A percentile compares a stretch with the other conserved stretches of the same genome.
These are phyloP conservation scores for Takifugu bimaculatus DNA, from an alignment of 2,113 vertebrate genomes.

Conservation along the genomic window DNA sequence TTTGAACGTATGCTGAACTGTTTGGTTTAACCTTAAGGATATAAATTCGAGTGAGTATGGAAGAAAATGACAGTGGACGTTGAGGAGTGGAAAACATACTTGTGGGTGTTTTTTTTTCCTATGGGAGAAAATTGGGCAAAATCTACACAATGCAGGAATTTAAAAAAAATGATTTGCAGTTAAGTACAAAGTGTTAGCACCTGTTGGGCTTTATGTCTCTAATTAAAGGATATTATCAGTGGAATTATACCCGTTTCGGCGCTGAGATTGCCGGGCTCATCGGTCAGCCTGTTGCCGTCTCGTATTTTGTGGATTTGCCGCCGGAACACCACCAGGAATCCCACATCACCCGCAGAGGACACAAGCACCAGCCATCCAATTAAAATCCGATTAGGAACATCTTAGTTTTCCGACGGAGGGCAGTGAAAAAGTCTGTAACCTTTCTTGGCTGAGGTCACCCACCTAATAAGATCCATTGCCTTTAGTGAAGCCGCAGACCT, in stretches of 20 bases:
- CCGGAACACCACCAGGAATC: slow-evolving; percentile 33
- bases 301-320: neutral
- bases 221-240: neutral
- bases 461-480: slow-evolving; percentile 88
- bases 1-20: slow-evolving; percentile 70
- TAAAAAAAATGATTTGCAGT: neutral
- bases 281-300: neutral
- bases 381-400: slow-evolving; percentile 81
- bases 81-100: neutral
- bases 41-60: neutral
- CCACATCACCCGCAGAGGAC: slow-evolving; percentile 35
- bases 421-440: slow-evolving; percentile 73
- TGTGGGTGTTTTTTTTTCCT: neutral
- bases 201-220: slow-evolving; percentile 12
- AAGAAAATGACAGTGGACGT: neutral
- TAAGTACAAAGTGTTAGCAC: slow-evolving; percentile 7
- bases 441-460: slow-evolving; percentile 70
- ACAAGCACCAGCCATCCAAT: slow-evolving; percentile 67
- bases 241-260: neutral
- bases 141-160: too few species aligned
- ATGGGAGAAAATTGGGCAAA: too few species aligned
- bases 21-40: slow-evolving; percentile 6
- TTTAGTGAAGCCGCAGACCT: slow-evolving; percentile 79
- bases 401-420: slow-evolving; percentile 66
- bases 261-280: neutral